A percentile compares a stretch with the other conserved stretches of the same genome.
Conservation (phyloP, 2,888 invertebrate species). For the Epicampocera succincta region DNA sequence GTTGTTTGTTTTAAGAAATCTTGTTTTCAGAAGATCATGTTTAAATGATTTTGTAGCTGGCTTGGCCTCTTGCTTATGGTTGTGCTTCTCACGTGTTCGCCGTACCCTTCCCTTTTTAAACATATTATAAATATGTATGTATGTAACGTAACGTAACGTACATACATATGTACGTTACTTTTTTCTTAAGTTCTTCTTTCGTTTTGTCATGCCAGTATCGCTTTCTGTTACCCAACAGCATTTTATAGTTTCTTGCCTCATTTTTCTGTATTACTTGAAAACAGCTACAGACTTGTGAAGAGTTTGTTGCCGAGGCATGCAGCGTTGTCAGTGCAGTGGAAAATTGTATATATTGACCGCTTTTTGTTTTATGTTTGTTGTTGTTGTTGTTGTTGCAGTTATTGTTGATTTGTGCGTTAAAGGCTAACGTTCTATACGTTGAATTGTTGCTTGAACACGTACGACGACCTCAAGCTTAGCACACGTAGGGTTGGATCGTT, state of each 20-base stretch:
- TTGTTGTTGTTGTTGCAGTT: conserved; percentile 30
- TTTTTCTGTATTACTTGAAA: too few relatives aligned
- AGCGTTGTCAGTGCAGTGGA: conserved; percentile 51
- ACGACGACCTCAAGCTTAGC: conserved; percentile 71
- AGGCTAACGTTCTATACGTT: conserved; percentile 19
- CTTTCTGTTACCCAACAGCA: neutral
- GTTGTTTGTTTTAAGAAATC: conserved; percentile 9
- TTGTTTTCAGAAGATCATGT: conserved; percentile 45
- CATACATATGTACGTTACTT: too few relatives aligned
- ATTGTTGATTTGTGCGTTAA: conserved; percentile 21
- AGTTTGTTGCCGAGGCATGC: conserved; percentile 37
- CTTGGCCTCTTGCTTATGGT: conserved; percentile 44
- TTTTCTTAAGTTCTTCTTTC: conserved; percentile 21
- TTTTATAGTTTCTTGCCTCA: conserved; percentile 14
- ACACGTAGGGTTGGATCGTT: conserved; percentile 64
- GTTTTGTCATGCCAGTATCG: conserved; percentile 41
- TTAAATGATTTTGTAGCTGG: conserved; percentile 39
- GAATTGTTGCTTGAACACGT: conserved; percentile 51
- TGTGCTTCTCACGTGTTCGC: conserved; percentile 54
- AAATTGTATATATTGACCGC: conserved; percentile 65
- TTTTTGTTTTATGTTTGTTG: conserved; percentile 36
- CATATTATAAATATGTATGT: too few relatives aligned
- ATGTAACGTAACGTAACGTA: too few relatives aligned
- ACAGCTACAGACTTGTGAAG: too few relatives aligned
- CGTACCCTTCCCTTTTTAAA: conserved; percentile 43